These are phyloP conservation scores for Gonatopus flavifemur DNA, from an alignment of 1,140 invertebrate genomes.

Conservation along the genomic window DNA sequence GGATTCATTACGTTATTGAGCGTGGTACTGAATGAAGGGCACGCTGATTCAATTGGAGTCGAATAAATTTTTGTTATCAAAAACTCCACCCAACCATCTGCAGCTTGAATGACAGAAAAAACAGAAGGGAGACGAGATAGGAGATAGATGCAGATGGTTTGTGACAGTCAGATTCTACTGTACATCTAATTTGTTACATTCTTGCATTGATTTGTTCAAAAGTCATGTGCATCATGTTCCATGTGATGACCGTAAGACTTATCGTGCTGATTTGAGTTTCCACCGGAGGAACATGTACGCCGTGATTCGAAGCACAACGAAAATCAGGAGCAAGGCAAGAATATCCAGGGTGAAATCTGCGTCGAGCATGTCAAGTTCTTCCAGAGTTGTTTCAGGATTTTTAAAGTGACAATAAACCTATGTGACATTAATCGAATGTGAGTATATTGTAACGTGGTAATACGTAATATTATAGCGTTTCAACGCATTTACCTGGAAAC, in stretches of 20 bases:
- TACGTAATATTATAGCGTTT: not conserved
- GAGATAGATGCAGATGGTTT: too few species aligned
- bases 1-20: too few species aligned
- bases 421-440: not conserved
- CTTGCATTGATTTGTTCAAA: too few species aligned
- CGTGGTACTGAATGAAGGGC: too few species aligned
- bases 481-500: slow-evolving; percentile 68
- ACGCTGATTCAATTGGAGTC: too few species aligned
- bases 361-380: slow-evolving; percentile 82
- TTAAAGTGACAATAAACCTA: slow-evolving; percentile 87
- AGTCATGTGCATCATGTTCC: too few species aligned
- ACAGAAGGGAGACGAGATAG: too few species aligned
- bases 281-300: slow-evolving; percentile 91
- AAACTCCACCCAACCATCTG: too few species aligned
- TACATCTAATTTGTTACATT: too few species aligned
- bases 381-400: slow-evolving; percentile 84
- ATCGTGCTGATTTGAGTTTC: slow-evolving; percentile 78
- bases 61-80: too few species aligned
- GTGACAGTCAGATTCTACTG: too few species aligned
- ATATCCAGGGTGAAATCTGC: slow-evolving; percentile 78
- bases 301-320: slow-evolving; percentile 81
- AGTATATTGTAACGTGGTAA: not conserved
- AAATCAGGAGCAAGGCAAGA: slow-evolving; percentile 83
- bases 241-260: slow-evolving; percentile 49
- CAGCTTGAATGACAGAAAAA: too few species aligned